Evolutionary conservation across 2,797 vertebrate species (phyloP).

Genomic region (Cirrhinus mrigala): DNA sequence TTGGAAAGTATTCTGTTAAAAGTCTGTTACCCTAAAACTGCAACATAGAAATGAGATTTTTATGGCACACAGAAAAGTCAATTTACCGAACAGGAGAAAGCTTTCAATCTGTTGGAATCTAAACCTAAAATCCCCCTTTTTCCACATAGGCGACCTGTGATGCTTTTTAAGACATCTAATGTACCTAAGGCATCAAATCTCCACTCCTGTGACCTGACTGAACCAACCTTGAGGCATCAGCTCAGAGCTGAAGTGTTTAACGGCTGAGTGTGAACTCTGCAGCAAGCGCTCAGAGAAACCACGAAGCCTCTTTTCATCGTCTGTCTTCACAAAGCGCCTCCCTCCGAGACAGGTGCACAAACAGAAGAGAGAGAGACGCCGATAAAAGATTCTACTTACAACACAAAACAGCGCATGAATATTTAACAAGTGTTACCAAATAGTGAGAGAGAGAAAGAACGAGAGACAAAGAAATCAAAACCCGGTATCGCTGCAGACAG

Average conservation of each 20-base stretch:
- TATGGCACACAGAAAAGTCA: background rate
- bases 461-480: slow-evolving; percentile 47
- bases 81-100: background rate
- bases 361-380: slow-evolving; percentile 38
- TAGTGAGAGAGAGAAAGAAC: slow-evolving; percentile 32
- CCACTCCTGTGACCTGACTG: slow-evolving; percentile 9
- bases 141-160: background rate
- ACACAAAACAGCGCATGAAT: slow-evolving; percentile 55
- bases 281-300: slow-evolving; percentile 25
- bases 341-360: slow-evolving; percentile 50
- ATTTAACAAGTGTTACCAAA: slow-evolving; percentile 55
- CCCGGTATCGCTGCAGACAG: slow-evolving; percentile 44
- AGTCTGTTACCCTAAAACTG: background rate
- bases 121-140: background rate
- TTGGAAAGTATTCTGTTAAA: background rate
- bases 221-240: slow-evolving; percentile 16
- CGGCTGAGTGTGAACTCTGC: slow-evolving; percentile 3
- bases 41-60: background rate
- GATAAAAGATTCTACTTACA: slow-evolving; percentile 45
- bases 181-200: background rate
- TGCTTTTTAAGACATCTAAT: slow-evolving; percentile 26
- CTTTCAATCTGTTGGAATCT: background rate
- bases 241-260: slow-evolving; percentile 39
- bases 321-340: slow-evolving; percentile 31
- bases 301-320: slow-evolving; percentile 21